These are phyloP conservation scores for Burhinus oedicnemus DNA, from an alignment of 2,113 vertebrate genomes.

Conservation along the genomic window DNA sequence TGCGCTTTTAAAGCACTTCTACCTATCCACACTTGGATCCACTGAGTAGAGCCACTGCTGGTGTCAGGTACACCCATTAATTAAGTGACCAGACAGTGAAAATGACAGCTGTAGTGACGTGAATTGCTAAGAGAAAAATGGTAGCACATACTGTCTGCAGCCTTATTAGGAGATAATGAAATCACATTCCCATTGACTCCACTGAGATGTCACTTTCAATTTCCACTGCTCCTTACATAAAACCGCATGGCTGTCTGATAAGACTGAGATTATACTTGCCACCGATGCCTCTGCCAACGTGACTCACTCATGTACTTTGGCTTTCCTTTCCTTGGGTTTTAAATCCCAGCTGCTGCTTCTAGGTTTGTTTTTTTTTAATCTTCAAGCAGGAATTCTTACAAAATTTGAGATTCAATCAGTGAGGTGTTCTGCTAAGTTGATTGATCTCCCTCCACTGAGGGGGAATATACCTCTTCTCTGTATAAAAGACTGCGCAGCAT, in stretches of 20 bases:
- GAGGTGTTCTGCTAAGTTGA: not conserved
- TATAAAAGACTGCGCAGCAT: not conserved
- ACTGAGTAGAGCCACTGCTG: constrained; percentile 10
- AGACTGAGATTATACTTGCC: not conserved
- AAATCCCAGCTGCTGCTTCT: not conserved
- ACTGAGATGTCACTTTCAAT: constrained; percentile 50
- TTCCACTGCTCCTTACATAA: constrained; percentile 39
- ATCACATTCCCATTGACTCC: constrained; percentile 48
- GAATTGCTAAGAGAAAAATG: constrained; percentile 55
- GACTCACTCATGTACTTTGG: not conserved
- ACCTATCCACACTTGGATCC: not conserved
- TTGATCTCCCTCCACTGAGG: not conserved
- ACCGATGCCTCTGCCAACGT: not conserved
- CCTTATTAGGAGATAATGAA: constrained; percentile 46
- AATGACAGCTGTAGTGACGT: constrained; percentile 48
- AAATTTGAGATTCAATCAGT: not conserved
- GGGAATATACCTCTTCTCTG: not conserved
- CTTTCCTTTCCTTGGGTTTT: constrained; percentile 1
- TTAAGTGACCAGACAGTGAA: constrained; percentile 36
- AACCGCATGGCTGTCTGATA: constrained; percentile 24
- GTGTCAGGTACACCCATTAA: constrained; percentile 11
- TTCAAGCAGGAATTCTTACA: not conserved
- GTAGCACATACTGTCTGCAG: constrained; percentile 37
- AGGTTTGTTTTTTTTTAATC: not conserved
- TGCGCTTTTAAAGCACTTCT: not conserved